phyloP scores from a whole-genome alignment of 2,888 invertebrate genomes.

The Geophilus truncorum region DNA sequence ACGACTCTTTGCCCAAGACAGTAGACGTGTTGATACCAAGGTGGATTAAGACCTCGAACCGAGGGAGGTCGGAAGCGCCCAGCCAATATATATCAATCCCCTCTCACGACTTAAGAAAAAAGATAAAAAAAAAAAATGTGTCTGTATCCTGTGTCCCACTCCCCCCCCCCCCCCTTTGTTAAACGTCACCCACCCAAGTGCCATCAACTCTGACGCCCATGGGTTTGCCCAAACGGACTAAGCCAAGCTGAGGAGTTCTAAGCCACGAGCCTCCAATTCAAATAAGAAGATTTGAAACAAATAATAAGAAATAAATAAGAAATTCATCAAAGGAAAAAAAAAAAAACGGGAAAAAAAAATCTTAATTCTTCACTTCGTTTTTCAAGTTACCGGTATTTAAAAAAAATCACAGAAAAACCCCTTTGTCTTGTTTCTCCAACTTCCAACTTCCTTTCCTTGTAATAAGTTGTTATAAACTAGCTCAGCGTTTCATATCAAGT shows the following conservation, averaged over 20 bases:
- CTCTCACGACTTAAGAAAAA: too few species aligned
- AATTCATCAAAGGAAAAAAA: background rate
- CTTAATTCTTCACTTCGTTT: background rate
- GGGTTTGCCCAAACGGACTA: constrained; percentile 32
- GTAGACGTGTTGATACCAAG: constrained; percentile 6
- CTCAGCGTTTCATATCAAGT: constrained; percentile 27
- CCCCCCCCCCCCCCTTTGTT: background rate
- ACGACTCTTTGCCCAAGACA: background rate
- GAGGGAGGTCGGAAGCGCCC: constrained; percentile 28
- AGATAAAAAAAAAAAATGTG: too few species aligned
- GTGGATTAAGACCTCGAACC: background rate
- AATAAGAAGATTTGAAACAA: background rate
- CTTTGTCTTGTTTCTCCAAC: constrained; percentile 16
- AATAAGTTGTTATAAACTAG: constrained; percentile 25
- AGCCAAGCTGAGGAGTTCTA: constrained; percentile 34
- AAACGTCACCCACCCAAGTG: constrained; percentile 29
- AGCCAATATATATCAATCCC: background rate
- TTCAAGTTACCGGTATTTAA: background rate
- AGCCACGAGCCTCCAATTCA: constrained; percentile 3
- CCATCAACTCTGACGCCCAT: constrained; percentile 34
- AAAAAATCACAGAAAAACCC: background rate
- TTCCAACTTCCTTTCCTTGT: constrained; percentile 2
- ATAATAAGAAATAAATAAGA: background rate
- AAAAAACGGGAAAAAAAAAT: background rate
- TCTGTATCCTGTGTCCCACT: background rate